These are phyloP conservation scores for Platycercus adscitus DNA, from an alignment of 2,113 vertebrate species.

Conservation along the genomic window DNA sequence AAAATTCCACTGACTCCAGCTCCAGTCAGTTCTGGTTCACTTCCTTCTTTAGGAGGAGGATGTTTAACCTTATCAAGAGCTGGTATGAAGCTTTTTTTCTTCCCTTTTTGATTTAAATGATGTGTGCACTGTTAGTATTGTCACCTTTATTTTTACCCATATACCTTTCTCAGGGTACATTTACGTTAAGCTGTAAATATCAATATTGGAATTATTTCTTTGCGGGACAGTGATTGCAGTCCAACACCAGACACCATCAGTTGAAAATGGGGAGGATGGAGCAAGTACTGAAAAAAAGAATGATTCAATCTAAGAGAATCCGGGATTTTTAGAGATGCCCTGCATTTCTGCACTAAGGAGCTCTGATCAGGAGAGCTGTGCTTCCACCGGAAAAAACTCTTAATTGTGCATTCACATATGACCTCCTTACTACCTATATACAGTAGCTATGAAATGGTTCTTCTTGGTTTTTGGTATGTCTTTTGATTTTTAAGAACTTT, in stretches of 20 bases:
- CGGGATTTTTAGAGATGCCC: neutral
- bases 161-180: neutral
- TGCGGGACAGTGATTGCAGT: neutral
- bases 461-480: neutral
- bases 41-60: conserved; percentile 45
- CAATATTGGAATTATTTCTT: neutral
- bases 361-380: neutral
- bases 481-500: neutral
- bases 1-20: conserved; percentile 10
- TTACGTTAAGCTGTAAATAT: neutral
- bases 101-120: conserved; percentile 11
- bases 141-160: neutral
- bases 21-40: conserved; percentile 47
- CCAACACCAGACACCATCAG: neutral
- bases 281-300: neutral
- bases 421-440: neutral
- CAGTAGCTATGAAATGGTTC: neutral
- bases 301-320: neutral
- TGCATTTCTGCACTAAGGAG: neutral
- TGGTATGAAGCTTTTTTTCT: neutral
- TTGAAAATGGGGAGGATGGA: neutral
- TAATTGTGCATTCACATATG: neutral
- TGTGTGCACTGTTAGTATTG: neutral
- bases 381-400: neutral
- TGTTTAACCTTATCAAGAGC: conserved; percentile 27